Percentiles rank a stretch among this genome's conserved stretches.
phyloP scores from a whole-genome alignment of 1,140 invertebrate species.

The Arctopsyche grandis region DNA sequence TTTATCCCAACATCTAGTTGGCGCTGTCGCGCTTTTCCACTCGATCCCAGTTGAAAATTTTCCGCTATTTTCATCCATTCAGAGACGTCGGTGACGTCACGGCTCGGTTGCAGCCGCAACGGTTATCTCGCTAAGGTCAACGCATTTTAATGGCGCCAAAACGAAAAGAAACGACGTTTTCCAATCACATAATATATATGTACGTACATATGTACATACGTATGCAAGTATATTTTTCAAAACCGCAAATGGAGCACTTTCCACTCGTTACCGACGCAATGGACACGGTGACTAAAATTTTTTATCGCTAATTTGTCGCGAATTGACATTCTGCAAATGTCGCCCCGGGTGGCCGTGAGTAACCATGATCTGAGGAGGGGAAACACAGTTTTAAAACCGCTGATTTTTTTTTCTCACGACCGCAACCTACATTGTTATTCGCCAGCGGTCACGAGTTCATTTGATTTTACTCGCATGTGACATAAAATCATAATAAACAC shows the following conservation, averaged over 20 bases:
- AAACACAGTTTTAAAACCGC: neutral
- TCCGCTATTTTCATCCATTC: neutral
- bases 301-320: neutral
- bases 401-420: conserved; percentile 1
- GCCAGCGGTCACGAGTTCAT: neutral
- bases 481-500: too few species aligned
- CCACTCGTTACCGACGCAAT: neutral
- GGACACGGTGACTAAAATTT: neutral
- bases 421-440: neutral
- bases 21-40: neutral
- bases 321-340: conserved; percentile 1
- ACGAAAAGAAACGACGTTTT: neutral
- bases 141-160: neutral
- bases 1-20: neutral
- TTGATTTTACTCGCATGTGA: neutral
- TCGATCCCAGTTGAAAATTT: neutral
- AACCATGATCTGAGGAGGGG: neutral
- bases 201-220: neutral
- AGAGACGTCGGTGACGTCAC: neutral
- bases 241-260: neutral
- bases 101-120: neutral
- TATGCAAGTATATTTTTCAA: neutral
- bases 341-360: neutral
- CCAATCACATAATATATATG: neutral
- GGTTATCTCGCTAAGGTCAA: conserved; percentile 3